Conservation (phyloP, 2,888 invertebrate species). For the Meliscaeva auricollis region DNA sequence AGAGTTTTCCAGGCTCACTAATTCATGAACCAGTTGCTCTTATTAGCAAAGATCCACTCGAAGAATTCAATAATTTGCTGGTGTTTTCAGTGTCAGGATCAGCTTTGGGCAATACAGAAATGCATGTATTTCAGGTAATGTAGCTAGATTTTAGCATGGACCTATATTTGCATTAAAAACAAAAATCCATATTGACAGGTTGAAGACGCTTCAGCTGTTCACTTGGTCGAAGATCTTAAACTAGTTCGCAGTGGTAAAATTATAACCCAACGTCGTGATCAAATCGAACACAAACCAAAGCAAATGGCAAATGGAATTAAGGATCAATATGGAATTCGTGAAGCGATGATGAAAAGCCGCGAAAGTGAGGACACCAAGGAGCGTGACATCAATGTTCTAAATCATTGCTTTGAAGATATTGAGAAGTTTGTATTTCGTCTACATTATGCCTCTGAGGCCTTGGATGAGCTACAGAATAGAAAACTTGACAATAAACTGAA, state of each 20-base stretch:
- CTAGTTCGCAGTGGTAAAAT: slow-evolving; percentile 87
- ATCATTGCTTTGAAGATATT: slow-evolving; percentile 99
- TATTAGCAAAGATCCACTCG: slow-evolving; percentile 96
- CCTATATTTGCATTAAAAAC: not conserved
- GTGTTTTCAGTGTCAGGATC: slow-evolving; percentile 95
- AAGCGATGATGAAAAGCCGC: slow-evolving; percentile 84
- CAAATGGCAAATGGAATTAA: slow-evolving; percentile 78
- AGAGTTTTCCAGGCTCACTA: slow-evolving; percentile 96
- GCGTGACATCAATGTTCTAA: slow-evolving; percentile 96
- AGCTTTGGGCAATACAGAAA: slow-evolving; percentile 91
- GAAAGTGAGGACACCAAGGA: slow-evolving; percentile 87
- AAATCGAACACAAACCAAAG: slow-evolving; percentile 77
- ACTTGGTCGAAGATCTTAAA: slow-evolving; percentile 93
- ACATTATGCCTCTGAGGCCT: slow-evolving; percentile 98
- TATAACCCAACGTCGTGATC: slow-evolving; percentile 84
- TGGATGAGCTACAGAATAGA: slow-evolving; percentile 94
- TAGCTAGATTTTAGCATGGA: not conserved
- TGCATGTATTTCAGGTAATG: slow-evolving; percentile 96
- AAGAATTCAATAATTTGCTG: slow-evolving; percentile 98
- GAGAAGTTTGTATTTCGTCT: slow-evolving; percentile 98
- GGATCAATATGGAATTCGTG: slow-evolving; percentile 82
- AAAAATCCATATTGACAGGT: slow-evolving; percentile 85
- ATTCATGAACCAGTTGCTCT: slow-evolving; percentile 98
- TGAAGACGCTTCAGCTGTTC: slow-evolving; percentile 91
- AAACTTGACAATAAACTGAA: slow-evolving; percentile 86